Conservation (phyloP, 2,888 invertebrate genomes). For the Stegana nigrithorax region DNA sequence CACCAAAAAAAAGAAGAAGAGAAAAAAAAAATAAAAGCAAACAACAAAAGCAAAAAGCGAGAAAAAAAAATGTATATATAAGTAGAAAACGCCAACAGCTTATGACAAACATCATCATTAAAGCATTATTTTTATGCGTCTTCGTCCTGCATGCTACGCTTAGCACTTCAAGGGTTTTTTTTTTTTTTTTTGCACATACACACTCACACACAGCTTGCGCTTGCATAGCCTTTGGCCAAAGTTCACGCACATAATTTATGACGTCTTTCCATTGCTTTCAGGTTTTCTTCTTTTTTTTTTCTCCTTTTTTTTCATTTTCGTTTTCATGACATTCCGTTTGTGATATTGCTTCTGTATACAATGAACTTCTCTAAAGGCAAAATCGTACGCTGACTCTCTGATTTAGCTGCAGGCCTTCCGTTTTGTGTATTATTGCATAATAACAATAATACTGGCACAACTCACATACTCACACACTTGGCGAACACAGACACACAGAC, state of each 20-base stretch:
- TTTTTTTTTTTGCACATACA: no score
- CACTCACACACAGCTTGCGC: conserved; percentile 32
- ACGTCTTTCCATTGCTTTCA: conserved; percentile 26
- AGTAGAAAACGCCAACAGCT: conserved; percentile 29
- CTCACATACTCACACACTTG: no score
- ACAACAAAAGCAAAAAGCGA: not conserved
- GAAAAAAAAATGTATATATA: not conserved
- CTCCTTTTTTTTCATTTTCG: not conserved
- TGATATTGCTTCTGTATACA: no score
- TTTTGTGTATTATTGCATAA: no score
- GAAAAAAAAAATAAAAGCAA: not conserved
- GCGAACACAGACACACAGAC: no score
- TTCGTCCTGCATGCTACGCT: no score
- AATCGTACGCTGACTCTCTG: no score
- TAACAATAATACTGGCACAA: no score
- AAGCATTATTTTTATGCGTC: conserved; percentile 49
- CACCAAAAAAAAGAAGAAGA: not conserved
- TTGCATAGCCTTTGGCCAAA: conserved; percentile 10
- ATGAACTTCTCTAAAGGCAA: no score
- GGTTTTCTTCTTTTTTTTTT: no score
- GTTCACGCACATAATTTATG: conserved; percentile 31
- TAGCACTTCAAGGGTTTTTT: no score
- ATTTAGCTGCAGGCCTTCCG: no score
- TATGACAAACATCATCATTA: conserved; percentile 55
- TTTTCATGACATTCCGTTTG: conserved; percentile 31